Evolutionary conservation across 2,888 invertebrate species (phyloP).

Genomic region (Cylindroiulus punctatus): DNA sequence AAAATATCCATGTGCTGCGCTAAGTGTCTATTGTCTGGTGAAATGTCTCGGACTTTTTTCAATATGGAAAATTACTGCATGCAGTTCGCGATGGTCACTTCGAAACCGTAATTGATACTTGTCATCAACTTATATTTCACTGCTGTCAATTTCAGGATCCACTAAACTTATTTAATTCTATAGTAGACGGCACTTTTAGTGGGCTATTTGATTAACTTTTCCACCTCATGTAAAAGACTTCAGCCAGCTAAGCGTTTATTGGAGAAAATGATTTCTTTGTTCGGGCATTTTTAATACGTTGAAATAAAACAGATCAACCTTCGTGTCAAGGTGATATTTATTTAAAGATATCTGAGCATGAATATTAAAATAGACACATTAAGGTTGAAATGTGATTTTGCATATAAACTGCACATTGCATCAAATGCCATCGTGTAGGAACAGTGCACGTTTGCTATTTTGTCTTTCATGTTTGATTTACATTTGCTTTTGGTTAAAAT

Average conservation of each 20-base stretch:
- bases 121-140: not conserved
- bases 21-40: not conserved
- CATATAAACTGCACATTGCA: not conserved
- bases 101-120: constrained; percentile 37
- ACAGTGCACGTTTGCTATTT: not conserved
- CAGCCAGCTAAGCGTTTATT: too few species aligned
- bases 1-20: too few species aligned
- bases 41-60: not conserved
- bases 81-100: not conserved
- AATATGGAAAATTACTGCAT: not conserved
- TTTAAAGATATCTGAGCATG: not conserved
- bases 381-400: not conserved
- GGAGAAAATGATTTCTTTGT: not conserved
- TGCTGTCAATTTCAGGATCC: not conserved
- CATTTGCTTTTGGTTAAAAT: constrained; percentile 1
- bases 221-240: not conserved
- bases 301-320: not conserved
- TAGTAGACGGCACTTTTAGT: not conserved
- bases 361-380: not conserved
- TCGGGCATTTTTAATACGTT: not conserved
- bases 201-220: constrained; percentile 18
- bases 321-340: constrained; percentile 30
- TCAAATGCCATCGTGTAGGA: not conserved
- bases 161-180: not conserved
- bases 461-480: not conserved